phyloP scores from a whole-genome alignment of 35 echinoderm and acorn worm genomes.

The Nesometra sesokonis region DNA sequence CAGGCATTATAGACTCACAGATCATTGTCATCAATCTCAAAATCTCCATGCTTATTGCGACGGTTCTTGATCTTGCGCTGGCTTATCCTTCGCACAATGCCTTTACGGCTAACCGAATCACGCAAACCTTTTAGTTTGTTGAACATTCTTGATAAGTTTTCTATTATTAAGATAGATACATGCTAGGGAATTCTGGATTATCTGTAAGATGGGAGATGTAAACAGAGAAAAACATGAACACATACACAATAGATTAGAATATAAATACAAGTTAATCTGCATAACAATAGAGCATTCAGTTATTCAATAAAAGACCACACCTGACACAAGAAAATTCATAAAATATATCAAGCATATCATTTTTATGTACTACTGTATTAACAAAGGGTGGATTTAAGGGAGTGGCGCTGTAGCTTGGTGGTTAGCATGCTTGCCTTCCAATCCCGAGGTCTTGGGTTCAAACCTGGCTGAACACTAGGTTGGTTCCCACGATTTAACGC shows the following conservation, averaged over 20 bases:
- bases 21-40: background rate
- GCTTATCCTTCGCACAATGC: background rate
- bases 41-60: background rate
- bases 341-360: no score
- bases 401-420: no score
- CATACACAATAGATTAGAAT: background rate
- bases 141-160: background rate
- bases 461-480: no score
- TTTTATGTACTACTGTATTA: no score
- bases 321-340: no score
- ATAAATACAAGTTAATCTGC: no score
- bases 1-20: background rate
- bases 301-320: no score
- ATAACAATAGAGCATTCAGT: no score
- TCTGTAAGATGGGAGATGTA: background rate
- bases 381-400: no score
- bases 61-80: background rate
- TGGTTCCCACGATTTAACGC: no score
- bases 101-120: background rate
- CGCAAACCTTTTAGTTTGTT: background rate
- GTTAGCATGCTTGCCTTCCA: no score
- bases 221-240: background rate
- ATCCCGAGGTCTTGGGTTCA: no score
- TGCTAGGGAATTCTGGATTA: background rate
- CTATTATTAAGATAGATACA: background rate